phyloP scores from a whole-genome alignment of 2,113 vertebrate species.

The Caranx ignobilis region DNA sequence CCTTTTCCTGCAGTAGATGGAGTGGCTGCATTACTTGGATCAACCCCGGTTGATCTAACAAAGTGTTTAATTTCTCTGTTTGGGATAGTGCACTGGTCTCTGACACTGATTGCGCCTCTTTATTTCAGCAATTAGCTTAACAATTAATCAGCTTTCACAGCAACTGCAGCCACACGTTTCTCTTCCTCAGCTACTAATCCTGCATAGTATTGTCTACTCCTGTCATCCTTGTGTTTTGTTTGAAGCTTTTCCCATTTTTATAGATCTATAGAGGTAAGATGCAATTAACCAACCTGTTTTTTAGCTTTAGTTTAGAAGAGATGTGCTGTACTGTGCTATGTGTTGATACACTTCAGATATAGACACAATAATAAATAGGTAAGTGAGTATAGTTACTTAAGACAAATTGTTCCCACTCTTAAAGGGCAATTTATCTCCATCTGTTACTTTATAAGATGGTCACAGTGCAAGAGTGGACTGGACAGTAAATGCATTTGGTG shows the following conservation, averaged over 20 bases:
- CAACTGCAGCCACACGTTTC: conserved; percentile 2
- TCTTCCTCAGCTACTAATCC: background rate
- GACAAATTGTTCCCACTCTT: background rate
- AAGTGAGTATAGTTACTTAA: too few relatives aligned
- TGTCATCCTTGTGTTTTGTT: background rate
- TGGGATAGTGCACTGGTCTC: background rate
- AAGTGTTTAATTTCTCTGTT: background rate
- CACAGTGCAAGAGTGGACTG: background rate
- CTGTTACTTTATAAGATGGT: background rate
- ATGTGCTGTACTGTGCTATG: too few relatives aligned
- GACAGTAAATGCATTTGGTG: background rate
- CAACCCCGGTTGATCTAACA: background rate
- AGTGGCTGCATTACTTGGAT: conserved; percentile 12
- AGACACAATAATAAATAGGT: background rate
- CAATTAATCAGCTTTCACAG: conserved; percentile 3
- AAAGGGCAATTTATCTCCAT: background rate
- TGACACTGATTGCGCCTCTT: conserved; percentile 2
- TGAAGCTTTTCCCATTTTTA: background rate
- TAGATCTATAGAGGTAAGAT: background rate
- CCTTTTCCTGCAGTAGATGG: conserved; percentile 24
- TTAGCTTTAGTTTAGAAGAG: too few relatives aligned
- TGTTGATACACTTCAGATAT: too few relatives aligned
- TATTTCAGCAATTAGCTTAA: conserved; percentile 11
- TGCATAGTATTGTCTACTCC: background rate
- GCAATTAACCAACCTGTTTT: background rate